A percentile compares a stretch with the other conserved stretches of the same genome.
phyloP scores from a whole-genome alignment of 2,888 invertebrate species.

The Neoscelio sp. region DNA sequence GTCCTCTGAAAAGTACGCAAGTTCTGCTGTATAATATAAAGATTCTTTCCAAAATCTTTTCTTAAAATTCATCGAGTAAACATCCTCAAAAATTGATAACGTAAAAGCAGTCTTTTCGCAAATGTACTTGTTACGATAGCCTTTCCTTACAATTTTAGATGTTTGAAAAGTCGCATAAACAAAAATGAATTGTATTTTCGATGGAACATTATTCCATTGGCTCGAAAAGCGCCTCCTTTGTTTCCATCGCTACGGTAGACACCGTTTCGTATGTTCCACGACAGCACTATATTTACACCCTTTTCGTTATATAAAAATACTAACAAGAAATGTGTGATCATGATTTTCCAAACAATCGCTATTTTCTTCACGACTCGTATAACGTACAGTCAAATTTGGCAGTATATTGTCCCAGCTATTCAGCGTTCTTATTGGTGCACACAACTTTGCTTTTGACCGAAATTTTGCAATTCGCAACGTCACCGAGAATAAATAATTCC shows the following conservation, averaged over 20 bases:
- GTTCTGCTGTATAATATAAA: too few relatives aligned
- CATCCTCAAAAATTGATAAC: too few relatives aligned
- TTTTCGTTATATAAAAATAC: constrained; percentile 80
- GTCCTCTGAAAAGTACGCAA: too few relatives aligned
- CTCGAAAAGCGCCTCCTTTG: constrained; percentile 57
- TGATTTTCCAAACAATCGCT: constrained; percentile 64
- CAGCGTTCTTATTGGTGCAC: constrained; percentile 69
- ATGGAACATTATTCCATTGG: constrained; percentile 68
- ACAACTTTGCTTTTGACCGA: constrained; percentile 41
- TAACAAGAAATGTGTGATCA: constrained; percentile 78
- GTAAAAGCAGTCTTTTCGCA: too few relatives aligned
- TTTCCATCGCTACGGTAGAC: constrained; percentile 40
- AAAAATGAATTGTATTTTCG: constrained; percentile 2
- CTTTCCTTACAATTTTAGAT: too few relatives aligned
- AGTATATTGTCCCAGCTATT: constrained; percentile 82
- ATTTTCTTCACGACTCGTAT: constrained; percentile 76
- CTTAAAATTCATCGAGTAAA: too few relatives aligned
- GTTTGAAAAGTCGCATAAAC: too few relatives aligned
- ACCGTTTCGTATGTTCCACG: constrained; percentile 6
- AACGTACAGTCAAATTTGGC: constrained; percentile 82
- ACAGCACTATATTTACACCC: constrained; percentile 50
- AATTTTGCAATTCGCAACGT: constrained; percentile 10
- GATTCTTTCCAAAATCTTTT: too few relatives aligned
- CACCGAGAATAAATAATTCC: constrained; percentile 10
- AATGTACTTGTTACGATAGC: too few relatives aligned